These are phyloP conservation scores for Halesus radiatus DNA, from an alignment of 1,140 invertebrate species.

Conservation along the genomic window DNA sequence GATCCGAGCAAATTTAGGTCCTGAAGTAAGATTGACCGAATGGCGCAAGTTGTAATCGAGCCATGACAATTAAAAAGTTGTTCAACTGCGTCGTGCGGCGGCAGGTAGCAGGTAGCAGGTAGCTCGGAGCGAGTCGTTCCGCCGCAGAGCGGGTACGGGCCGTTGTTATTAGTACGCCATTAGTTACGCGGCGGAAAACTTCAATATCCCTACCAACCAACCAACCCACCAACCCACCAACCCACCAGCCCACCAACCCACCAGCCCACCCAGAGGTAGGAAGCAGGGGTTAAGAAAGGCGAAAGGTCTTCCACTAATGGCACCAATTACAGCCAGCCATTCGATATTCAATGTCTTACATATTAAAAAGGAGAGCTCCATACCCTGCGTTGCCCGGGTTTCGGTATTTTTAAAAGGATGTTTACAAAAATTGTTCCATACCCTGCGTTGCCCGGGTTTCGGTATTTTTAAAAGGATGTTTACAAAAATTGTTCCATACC, in stretches of 20 bases:
- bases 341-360: conserved; percentile 2
- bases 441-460: too few relatives aligned
- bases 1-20: too few relatives aligned
- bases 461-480: too few relatives aligned
- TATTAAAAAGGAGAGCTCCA: too few relatives aligned
- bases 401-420: too few relatives aligned
- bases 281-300: conserved; percentile 8
- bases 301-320: conserved; percentile 17
- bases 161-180: conserved; percentile 26
- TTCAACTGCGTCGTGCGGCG: background rate
- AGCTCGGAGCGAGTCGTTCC: background rate
- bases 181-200: conserved; percentile 20
- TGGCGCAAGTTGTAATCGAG: background rate
- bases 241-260: background rate
- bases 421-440: too few relatives aligned
- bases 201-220: background rate
- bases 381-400: too few relatives aligned
- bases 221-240: too few relatives aligned
- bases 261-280: too few relatives aligned
- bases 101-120: conserved; percentile 2
- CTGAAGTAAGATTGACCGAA: too few relatives aligned
- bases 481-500: too few relatives aligned
- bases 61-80: conserved; percentile 27
- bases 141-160: background rate
- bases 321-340: conserved; percentile 7